Percentiles rank a stretch among this genome's conserved stretches.
Evolutionary conservation across 2,797 vertebrate genomes (phyloP).

Genomic region (Acomys russatus): DNA sequence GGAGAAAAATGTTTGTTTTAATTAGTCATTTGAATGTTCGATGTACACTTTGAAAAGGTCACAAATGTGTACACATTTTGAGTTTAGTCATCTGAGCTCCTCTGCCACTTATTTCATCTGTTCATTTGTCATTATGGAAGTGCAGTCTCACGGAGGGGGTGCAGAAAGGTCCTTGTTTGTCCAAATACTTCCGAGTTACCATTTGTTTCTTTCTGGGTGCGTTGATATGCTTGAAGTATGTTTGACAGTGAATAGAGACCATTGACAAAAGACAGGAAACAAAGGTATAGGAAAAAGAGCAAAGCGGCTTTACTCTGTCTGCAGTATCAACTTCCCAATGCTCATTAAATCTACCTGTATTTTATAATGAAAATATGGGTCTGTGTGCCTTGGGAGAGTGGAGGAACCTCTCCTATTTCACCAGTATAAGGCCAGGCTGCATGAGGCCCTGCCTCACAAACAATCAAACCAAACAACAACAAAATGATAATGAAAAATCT

Average conservation of each 20-base stretch:
- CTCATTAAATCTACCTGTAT: conserved; percentile 63
- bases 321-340: conserved; percentile 18
- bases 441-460: background rate
- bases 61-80: conserved; percentile 51
- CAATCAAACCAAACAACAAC: background rate
- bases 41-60: conserved; percentile 53
- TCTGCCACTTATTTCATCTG: conserved; percentile 14
- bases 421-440: background rate
- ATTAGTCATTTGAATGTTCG: conserved; percentile 37
- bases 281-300: conserved; percentile 12
- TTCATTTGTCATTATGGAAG: conserved; percentile 36
- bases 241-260: conserved; percentile 41
- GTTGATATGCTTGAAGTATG: conserved; percentile 10
- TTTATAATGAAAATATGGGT: conserved; percentile 51
- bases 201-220: conserved; percentile 33
- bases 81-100: conserved; percentile 61
- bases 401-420: background rate
- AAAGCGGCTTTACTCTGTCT: conserved; percentile 10
- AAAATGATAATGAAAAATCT: background rate
- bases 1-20: background rate
- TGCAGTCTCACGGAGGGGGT: background rate
- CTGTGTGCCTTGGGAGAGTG: background rate
- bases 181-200: background rate
- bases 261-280: background rate
- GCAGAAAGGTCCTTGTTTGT: background rate